These are phyloP conservation scores for Pseudonaja textilis DNA, from an alignment of 2,113 vertebrate genomes.

Conservation along the genomic window DNA sequence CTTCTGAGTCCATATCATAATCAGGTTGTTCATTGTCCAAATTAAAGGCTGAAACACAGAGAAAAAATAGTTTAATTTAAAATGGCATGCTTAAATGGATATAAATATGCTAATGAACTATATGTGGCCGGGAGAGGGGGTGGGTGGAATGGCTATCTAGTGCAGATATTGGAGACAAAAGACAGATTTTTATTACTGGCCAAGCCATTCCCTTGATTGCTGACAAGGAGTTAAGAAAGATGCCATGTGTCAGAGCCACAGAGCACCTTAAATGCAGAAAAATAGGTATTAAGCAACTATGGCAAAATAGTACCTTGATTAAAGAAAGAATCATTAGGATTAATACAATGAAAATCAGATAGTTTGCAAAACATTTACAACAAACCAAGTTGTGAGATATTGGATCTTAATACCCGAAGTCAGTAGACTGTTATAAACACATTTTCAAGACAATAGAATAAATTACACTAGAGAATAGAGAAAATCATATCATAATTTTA, in stretches of 20 bases:
- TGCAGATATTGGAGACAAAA: background rate
- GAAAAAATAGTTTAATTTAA: background rate
- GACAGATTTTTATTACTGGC: background rate
- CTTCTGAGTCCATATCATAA: slow-evolving; percentile 96
- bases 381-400: background rate
- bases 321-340: background rate
- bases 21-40: slow-evolving; percentile 90
- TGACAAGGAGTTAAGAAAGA: background rate
- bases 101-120: rapidly evolving
- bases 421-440: background rate
- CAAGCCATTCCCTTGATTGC: background rate
- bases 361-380: background rate
- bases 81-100: background rate
- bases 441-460: background rate
- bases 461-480: background rate
- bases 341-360: background rate
- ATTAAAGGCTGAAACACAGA: slow-evolving; percentile 77
- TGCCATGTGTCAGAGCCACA: background rate
- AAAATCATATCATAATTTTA: background rate
- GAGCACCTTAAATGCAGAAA: background rate
- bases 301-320: background rate
- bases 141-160: background rate
- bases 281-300: background rate
- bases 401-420: background rate
- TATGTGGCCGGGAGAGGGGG: background rate